These are phyloP conservation scores for Mesoligia furuncula DNA, from an alignment of 2,888 invertebrate genomes.

Conservation along the genomic window DNA sequence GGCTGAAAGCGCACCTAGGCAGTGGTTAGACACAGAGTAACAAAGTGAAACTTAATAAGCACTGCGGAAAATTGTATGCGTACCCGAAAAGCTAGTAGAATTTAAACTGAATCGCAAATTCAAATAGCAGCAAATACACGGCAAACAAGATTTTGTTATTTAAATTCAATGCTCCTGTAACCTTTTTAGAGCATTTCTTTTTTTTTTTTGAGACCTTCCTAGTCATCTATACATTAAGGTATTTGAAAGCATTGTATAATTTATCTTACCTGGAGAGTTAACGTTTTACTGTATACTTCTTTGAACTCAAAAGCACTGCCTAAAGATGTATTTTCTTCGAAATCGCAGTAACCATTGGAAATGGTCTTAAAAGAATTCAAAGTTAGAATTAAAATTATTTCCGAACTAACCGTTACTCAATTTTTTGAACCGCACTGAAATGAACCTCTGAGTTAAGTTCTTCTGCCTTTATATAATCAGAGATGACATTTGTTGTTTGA, in stretches of 20 bases:
- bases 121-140: not conserved
- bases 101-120: conserved; percentile 15
- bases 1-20: conserved; percentile 34
- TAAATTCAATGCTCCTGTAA: not conserved
- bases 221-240: not conserved
- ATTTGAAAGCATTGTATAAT: not conserved
- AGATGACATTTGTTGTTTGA: conserved; percentile 41
- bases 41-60: conserved; percentile 42
- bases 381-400: not conserved
- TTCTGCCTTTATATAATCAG: conserved; percentile 40
- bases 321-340: not conserved
- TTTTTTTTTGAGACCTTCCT: not conserved
- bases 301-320: conserved; percentile 2
- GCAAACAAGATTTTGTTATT: not conserved
- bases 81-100: conserved; percentile 11
- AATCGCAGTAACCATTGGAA: not conserved
- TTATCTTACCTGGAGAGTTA: conserved; percentile 15
- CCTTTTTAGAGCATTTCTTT: not conserved
- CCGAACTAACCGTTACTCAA: conserved; percentile 9
- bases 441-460: not conserved
- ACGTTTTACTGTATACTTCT: not conserved
- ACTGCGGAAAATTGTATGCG: conserved; percentile 34
- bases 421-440: conserved; percentile 19
- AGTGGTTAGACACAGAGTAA: conserved; percentile 43
- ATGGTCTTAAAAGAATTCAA: not conserved